Evolutionary conservation across 2,113 vertebrate species (phyloP).

Genomic region (Xiphias gladius): DNA sequence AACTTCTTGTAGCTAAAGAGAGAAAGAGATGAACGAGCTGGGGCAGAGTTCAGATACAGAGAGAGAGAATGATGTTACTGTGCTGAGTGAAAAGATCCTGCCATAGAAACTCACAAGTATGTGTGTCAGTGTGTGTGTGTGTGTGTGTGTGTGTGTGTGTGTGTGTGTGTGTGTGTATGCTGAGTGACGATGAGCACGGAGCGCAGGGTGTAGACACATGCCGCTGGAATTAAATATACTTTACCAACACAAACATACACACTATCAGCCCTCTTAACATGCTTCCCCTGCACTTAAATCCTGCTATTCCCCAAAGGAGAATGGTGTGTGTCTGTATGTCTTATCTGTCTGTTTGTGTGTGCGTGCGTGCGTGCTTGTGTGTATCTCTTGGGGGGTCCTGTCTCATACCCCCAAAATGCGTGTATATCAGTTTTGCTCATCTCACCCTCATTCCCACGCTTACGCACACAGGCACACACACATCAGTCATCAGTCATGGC

Average conservation of each 20-base stretch:
- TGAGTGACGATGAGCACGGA: slow-evolving; percentile 68
- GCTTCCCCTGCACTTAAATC: slow-evolving; percentile 73
- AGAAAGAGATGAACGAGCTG: background rate
- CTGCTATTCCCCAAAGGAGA: slow-evolving; percentile 39
- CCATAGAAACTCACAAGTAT: background rate
- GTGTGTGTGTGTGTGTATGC: slow-evolving; percentile 17
- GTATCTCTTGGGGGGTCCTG: slow-evolving; percentile 57
- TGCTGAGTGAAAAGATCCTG: slow-evolving; percentile 24
- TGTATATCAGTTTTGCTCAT: slow-evolving; percentile 44
- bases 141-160: slow-evolving; percentile 17
- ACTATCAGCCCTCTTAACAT: slow-evolving; percentile 63
- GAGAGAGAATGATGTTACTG: slow-evolving; percentile 17
- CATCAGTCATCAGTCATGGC: background rate
- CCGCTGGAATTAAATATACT: slow-evolving; percentile 51
- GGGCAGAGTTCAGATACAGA: slow-evolving; percentile 16
- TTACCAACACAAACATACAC: slow-evolving; percentile 43
- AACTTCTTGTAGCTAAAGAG: slow-evolving; percentile 1
- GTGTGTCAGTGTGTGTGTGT: slow-evolving; percentile 8
- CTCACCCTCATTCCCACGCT: slow-evolving; percentile 31
- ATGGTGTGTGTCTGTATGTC: slow-evolving; percentile 38
- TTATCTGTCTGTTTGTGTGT: slow-evolving; percentile 51
- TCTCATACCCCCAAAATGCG: slow-evolving; percentile 25
- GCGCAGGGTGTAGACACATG: slow-evolving; percentile 50
- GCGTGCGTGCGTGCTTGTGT: background rate
- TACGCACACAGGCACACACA: background rate